Evolutionary conservation across 2,113 vertebrate genomes (phyloP).

Genomic region (Salminus brasiliensis): DNA sequence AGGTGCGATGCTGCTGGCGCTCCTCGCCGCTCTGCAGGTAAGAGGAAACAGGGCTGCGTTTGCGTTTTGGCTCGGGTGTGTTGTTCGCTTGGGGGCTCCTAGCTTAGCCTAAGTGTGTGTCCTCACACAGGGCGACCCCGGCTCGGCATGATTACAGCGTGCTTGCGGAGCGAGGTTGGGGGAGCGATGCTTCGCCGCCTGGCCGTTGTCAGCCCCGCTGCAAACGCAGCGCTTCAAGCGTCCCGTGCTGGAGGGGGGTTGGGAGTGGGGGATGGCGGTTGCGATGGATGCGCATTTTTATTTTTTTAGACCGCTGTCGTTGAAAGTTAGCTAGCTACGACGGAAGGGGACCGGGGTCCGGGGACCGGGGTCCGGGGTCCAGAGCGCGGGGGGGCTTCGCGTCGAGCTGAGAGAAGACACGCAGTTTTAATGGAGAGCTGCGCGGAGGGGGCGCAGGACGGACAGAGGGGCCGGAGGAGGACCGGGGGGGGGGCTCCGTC

Average conservation of each 20-base stretch:
- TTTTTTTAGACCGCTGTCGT: conserved; percentile 21
- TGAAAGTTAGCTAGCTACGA: no score
- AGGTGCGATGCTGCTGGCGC: conserved; percentile 57
- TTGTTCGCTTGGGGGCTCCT: background rate
- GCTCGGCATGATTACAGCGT: background rate
- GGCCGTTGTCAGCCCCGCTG: background rate
- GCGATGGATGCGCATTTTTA: conserved; percentile 41
- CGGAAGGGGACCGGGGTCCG: conserved; percentile 44
- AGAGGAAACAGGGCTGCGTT: background rate
- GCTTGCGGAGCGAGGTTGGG: no score
- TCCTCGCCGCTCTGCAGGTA: conserved; percentile 63
- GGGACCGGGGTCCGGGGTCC: conserved; percentile 41
- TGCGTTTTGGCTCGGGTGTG: background rate
- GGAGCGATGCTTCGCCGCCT: no score
- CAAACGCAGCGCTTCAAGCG: conserved; percentile 3
- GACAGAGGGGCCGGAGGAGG: no score
- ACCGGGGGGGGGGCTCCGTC: background rate
- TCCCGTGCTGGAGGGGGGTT: conserved; percentile 28
- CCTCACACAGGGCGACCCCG: conserved; percentile 24
- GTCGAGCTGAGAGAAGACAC: conserved; percentile 29
- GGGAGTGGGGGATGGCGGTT: conserved; percentile 7
- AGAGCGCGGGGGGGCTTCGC: conserved; percentile 10
- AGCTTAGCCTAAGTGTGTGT: background rate
- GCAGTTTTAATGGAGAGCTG: conserved; percentile 48
- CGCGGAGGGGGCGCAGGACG: conserved; percentile 36